Percentiles rank a stretch among this genome's conserved stretches.
Evolutionary conservation across 1,140 invertebrate genomes (phyloP).

Genomic region (Calycopis cecrops): DNA sequence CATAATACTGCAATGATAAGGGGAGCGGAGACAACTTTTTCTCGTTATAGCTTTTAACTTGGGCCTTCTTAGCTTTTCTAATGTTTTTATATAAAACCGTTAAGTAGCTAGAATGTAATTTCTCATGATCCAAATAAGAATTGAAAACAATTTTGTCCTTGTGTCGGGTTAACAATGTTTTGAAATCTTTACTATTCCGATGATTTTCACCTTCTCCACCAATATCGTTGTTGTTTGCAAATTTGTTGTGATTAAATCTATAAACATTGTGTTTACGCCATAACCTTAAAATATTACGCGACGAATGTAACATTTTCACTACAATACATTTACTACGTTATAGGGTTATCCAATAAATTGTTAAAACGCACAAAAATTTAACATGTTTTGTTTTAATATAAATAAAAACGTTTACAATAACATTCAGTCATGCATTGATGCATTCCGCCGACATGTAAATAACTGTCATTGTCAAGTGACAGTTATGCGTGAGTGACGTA

Average conservation of each 20-base stretch:
- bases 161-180: constrained; percentile 38
- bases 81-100: constrained; percentile 60
- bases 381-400: not conserved
- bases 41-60: constrained; percentile 31
- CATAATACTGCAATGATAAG: constrained; percentile 52
- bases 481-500: not conserved
- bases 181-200: constrained; percentile 37
- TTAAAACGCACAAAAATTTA: too few relatives aligned
- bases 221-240: constrained; percentile 21
- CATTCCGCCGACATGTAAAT: not conserved
- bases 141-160: constrained; percentile 54
- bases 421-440: not conserved
- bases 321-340: too few relatives aligned
- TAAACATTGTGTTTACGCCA: constrained; percentile 34
- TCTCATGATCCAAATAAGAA: constrained; percentile 54
- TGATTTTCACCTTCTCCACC: constrained; percentile 15
- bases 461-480: not conserved
- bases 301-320: constrained; percentile 30
- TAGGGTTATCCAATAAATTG: too few relatives aligned
- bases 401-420: not conserved
- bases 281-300: constrained; percentile 42
- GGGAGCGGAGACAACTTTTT: constrained; percentile 50
- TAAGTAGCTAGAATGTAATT: constrained; percentile 58
- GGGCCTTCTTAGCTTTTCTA: constrained; percentile 40
- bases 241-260: constrained; percentile 30